A percentile compares a stretch with the other conserved stretches of the same genome.
Conservation (phyloP, 2,113 vertebrate species). For the Hippocampus guttulatus region DNA sequence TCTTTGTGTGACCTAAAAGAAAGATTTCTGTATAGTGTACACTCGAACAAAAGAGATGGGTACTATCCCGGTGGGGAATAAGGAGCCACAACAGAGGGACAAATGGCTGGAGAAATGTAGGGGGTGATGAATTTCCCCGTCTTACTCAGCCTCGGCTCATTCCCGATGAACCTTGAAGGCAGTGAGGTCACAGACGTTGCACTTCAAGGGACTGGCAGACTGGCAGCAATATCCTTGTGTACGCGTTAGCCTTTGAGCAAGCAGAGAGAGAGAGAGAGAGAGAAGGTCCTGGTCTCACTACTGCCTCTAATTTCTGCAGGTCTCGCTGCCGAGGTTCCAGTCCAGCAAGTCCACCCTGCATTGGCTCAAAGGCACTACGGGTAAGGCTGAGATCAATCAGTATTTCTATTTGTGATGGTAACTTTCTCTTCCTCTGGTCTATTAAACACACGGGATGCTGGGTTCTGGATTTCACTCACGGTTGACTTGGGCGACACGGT, state of each 20-base stretch:
- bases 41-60: conserved; percentile 21
- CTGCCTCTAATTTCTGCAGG: conserved; percentile 65
- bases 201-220: conserved; percentile 7
- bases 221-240: conserved; percentile 23
- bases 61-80: conserved; percentile 6
- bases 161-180: conserved; percentile 46
- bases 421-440: conserved; percentile 33
- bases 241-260: conserved; percentile 30
- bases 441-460: conserved; percentile 43
- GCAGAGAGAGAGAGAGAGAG: conserved; percentile 12
- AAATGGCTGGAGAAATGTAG: conserved; percentile 38
- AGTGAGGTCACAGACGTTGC: conserved; percentile 48
- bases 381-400: conserved; percentile 75
- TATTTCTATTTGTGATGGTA: conserved; percentile 32
- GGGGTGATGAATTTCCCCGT: conserved; percentile 35
- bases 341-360: conserved; percentile 84
- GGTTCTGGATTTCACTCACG: conserved; percentile 36
- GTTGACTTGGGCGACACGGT: conserved; percentile 31
- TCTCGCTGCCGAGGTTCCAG: conserved; percentile 81
- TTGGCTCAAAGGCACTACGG: conserved; percentile 92
- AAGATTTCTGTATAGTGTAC: conserved; percentile 11
- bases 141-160: conserved; percentile 49
- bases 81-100: conserved; percentile 9
- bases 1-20: conserved; percentile 27
- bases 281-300: conserved; percentile 24